Conservation (phyloP, 1,140 invertebrate species). For the Dendrolimus kikuchii region DNA sequence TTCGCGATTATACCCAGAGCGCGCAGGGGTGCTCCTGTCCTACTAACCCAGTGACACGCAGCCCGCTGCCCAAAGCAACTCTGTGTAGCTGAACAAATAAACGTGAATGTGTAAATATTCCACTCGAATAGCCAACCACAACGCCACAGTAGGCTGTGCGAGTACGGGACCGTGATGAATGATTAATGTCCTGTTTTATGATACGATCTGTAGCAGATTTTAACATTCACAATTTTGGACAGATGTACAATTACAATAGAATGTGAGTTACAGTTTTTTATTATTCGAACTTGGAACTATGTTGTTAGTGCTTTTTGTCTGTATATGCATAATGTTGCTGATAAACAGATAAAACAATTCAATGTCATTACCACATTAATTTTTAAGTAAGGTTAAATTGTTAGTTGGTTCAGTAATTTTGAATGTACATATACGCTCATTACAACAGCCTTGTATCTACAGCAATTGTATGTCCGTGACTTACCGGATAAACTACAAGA, state of each 20-base stretch:
- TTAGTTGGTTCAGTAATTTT: no score
- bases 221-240: not conserved
- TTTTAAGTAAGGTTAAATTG: no score
- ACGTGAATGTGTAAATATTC: constrained; percentile 35
- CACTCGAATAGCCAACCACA: constrained; percentile 14
- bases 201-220: constrained; percentile 8
- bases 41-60: constrained; percentile 49
- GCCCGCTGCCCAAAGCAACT: constrained; percentile 23
- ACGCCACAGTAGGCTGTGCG: constrained; percentile 7
- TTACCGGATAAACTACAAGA: no score
- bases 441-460: no score
- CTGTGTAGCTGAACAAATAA: constrained; percentile 39
- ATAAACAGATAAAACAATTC: not conserved
- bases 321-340: no score
- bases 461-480: no score
- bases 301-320: no score
- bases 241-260: no score
- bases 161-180: constrained; percentile 18
- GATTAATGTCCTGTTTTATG: constrained; percentile 20
- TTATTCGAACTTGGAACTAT: no score
- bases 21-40: constrained; percentile 31
- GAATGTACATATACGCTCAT: no score
- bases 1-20: constrained; percentile 16
- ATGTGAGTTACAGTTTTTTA: no score
- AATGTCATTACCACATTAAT: not conserved